These are phyloP conservation scores for Tetragnatha montana DNA, from an alignment of 2,888 invertebrate species.

Conservation along the genomic window DNA sequence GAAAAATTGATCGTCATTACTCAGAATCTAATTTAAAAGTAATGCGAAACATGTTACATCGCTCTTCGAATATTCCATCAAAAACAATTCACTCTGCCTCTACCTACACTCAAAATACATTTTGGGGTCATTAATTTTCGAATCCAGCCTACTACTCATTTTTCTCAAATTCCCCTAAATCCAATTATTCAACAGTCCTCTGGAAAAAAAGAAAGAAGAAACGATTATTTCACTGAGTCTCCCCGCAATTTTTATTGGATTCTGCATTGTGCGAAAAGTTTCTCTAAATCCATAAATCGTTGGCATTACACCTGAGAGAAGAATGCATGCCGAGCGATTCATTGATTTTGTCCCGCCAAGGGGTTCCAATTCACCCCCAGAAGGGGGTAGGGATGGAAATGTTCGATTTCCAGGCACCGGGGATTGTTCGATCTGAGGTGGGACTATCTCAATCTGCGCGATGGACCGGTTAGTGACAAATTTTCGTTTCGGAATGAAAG, in stretches of 20 bases:
- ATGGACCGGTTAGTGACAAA: not conserved
- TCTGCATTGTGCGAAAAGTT: not conserved
- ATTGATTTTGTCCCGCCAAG: slow-evolving; percentile 35
- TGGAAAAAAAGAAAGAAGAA: not conserved
- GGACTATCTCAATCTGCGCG: not conserved
- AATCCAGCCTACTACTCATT: not conserved
- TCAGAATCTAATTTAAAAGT: not conserved
- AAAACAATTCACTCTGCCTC: not conserved
- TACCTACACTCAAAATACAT: not conserved
- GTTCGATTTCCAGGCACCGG: slow-evolving; percentile 1
- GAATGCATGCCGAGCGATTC: not conserved
- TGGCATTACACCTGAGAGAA: not conserved
- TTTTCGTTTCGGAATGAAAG: not conserved
- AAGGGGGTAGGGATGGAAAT: not conserved
- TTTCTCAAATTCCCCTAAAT: not conserved
- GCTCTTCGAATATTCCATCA: not conserved
- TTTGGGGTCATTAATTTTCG: not conserved
- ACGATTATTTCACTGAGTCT: not conserved
- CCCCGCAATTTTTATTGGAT: not conserved
- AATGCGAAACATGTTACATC: not conserved
- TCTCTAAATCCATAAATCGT: slow-evolving; percentile 27
- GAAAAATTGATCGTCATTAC: not conserved
- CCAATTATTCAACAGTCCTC: not conserved
- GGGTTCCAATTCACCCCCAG: slow-evolving; percentile 14
- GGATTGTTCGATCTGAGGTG: not conserved